A percentile compares a stretch with the other conserved stretches of the same genome.
phyloP scores from a whole-genome alignment of 2,888 invertebrate species.

The Lasioglossum malachurum region DNA sequence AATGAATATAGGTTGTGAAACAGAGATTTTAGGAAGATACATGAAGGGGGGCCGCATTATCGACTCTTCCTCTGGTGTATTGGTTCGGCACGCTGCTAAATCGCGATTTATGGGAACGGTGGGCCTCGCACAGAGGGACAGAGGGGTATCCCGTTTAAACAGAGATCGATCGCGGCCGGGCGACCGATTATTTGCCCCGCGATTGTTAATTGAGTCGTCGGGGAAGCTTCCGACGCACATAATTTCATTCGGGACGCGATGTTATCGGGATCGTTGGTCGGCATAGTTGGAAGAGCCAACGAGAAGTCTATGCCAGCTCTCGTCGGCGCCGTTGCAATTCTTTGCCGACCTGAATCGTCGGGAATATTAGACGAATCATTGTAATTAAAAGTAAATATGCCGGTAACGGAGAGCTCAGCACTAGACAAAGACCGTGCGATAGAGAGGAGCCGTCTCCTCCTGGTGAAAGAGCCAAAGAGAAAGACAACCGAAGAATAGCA shows the following conservation, averaged over 20 bases:
- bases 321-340: slow-evolving; percentile 6
- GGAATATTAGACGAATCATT: slow-evolving; percentile 41
- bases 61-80: neutral
- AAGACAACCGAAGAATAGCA: neutral
- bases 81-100: neutral
- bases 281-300: neutral
- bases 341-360: slow-evolving; percentile 25
- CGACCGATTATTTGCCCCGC: slow-evolving; percentile 38
- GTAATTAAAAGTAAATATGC: slow-evolving; percentile 59
- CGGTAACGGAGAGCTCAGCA: neutral
- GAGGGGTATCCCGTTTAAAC: neutral
- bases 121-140: neutral
- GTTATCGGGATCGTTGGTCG: slow-evolving; percentile 20
- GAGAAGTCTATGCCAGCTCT: slow-evolving; percentile 5
- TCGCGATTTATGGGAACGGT: neutral
- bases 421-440: neutral
- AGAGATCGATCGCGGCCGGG: neutral
- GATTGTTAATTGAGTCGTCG: slow-evolving; percentile 49
- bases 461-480: neutral
- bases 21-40: no score
- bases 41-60: no score
- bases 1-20: no score
- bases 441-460: neutral
- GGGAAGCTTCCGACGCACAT: slow-evolving; percentile 31
- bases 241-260: slow-evolving; percentile 29